These are phyloP conservation scores for Agriopis aurantiaria DNA, from an alignment of 2,888 invertebrate species.

Conservation along the genomic window DNA sequence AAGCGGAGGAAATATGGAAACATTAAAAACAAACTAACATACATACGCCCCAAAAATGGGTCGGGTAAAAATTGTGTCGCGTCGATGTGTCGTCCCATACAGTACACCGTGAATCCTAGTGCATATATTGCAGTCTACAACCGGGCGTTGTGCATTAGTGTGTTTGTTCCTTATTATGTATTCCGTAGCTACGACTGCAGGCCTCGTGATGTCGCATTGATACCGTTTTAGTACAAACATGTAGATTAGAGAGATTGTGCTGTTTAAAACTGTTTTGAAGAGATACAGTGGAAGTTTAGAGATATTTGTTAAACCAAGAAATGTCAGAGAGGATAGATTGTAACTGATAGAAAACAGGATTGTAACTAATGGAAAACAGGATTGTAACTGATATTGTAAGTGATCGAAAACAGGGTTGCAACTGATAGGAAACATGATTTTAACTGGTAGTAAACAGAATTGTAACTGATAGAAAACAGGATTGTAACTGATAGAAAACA, in stretches of 20 bases:
- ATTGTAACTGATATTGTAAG: too few relatives aligned
- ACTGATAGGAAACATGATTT: too few relatives aligned
- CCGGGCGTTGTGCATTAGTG: constrained; percentile 22
- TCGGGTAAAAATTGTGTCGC: neutral
- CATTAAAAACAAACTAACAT: too few relatives aligned
- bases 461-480: too few relatives aligned
- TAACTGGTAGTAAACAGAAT: too few relatives aligned
- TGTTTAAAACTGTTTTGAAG: constrained; percentile 4
- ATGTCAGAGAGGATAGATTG: neutral
- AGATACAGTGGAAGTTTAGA: neutral
- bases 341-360: neutral
- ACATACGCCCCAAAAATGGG: too few relatives aligned
- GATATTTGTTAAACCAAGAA: neutral
- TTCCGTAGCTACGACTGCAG: constrained; percentile 18
- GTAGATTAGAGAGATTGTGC: constrained; percentile 9
- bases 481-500: too few relatives aligned
- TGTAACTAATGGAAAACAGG: too few relatives aligned
- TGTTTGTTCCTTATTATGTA: constrained; percentile 13
- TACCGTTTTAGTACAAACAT: constrained; percentile 24
- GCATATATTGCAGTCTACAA: neutral
- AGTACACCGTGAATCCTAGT: neutral
- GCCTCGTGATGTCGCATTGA: constrained; percentile 22
- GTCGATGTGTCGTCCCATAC: neutral
- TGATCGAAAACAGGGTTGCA: too few relatives aligned
- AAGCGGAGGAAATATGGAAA: too few relatives aligned